Conservation (phyloP, 1,140 invertebrate species). For the Paramacrobiotus metropolitanus region DNA sequence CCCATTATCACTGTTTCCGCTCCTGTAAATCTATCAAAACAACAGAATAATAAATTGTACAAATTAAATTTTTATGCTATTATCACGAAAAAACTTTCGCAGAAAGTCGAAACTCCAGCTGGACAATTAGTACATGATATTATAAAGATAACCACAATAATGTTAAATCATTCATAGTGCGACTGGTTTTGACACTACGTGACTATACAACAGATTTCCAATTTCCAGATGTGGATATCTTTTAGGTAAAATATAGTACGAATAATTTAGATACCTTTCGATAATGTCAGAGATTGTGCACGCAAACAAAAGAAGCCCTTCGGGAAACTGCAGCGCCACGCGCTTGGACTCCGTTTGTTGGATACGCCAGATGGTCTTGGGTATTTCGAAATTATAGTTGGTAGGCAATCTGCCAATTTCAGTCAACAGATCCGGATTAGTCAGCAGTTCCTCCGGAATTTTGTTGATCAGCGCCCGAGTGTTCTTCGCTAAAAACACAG, state of each 20-base stretch:
- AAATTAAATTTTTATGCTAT: no score
- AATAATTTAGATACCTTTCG: conserved; percentile 28
- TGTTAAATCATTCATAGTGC: no score
- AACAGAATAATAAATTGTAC: neutral
- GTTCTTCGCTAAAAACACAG: neutral
- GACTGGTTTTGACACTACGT: neutral
- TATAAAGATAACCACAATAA: no score
- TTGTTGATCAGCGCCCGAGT: conserved; percentile 7
- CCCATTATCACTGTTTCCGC: conserved; percentile 93
- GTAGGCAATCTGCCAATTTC: conserved; percentile 35
- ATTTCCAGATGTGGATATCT: no score
- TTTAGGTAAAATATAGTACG: no score
- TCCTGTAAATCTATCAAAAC: conserved; percentile 41
- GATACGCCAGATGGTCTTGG: conserved; percentile 92
- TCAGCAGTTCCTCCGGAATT: conserved; percentile 23
- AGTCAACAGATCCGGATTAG: conserved; percentile 20
- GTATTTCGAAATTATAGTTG: conserved; percentile 98
- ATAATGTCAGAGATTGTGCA: conserved; percentile 83
- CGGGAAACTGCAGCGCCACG: conserved; percentile 89
- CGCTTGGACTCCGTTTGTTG: conserved; percentile 48
- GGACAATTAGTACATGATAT: no score
- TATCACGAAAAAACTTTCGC: no score
- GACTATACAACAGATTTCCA: no score
- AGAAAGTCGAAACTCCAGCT: no score
- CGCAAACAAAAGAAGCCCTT: conserved; percentile 71